A percentile compares a stretch with the other conserved stretches of the same genome.
Evolutionary conservation across 2,797 vertebrate genomes (phyloP).

Genomic region (Scleropages formosus): DNA sequence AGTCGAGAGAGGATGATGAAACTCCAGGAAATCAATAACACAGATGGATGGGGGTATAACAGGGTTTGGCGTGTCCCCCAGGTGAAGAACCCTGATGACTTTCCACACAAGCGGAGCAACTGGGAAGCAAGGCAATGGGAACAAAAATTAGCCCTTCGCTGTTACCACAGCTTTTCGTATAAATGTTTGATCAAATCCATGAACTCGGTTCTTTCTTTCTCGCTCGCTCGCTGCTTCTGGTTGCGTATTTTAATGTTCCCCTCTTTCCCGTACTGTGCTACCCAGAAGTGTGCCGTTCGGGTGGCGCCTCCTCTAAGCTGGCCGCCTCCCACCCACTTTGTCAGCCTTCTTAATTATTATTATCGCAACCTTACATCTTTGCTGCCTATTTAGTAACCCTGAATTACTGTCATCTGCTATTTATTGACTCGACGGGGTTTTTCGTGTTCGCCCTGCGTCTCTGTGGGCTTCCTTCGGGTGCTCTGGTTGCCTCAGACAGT

Average conservation of each 20-base stretch:
- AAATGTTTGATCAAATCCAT: neutral
- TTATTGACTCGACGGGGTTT: no score
- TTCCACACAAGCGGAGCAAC: neutral
- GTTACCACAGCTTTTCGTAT: neutral
- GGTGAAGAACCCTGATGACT: constrained; percentile 72
- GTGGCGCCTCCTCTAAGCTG: no score
- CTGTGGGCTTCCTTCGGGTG: no score
- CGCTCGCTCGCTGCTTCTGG: no score
- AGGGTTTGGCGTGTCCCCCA: constrained; percentile 74
- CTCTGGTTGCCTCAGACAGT: no score
- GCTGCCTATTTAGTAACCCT: neutral
- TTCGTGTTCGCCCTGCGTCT: no score
- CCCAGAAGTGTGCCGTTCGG: no score
- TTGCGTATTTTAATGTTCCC: no score
- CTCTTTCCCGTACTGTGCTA: neutral
- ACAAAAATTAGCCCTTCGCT: neutral
- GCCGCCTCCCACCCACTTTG: no score
- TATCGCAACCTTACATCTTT: neutral
- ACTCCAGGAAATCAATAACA: constrained; percentile 68
- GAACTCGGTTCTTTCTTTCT: no score
- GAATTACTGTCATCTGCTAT: neutral
- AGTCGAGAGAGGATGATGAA: constrained; percentile 71
- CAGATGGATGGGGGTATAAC: constrained; percentile 78
- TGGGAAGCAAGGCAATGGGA: neutral
- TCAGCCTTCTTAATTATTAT: no score